Base-by-base conservation (phyloP, 1,140 invertebrate species). In the Glomeris maerens region DNA sequence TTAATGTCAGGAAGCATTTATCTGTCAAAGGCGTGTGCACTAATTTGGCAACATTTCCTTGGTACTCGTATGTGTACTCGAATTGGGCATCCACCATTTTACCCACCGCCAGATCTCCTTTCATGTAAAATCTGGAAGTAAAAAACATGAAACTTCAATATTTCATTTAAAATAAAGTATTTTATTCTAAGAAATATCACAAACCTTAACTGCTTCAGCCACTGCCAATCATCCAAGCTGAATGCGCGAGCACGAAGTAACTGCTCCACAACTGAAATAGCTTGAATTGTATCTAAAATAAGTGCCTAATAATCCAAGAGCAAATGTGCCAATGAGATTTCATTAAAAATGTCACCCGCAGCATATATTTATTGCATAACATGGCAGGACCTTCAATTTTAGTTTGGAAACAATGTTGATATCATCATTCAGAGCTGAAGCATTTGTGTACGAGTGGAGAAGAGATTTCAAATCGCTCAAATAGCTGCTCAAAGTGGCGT, bases 41-140 rank as follows among this genome's bases (percentile, higher is more conserved):
- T 47, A 98, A 72, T 70, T 89, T 90, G 39, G 81, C 78, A 36
- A 80, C 78, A 68, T 90, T 86, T 20, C 94, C 94, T 62, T 98
- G 84, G 67, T 98, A 99, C 67, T 99, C 96, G 68, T 91, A 98
- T 4, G 90, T 86, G 64, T 99, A 98, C 27, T 82, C 73, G 72
- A 98, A 93, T 70, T 90, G 78, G 2, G 92, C 85, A 64, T 90
- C 83, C 2, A 85, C 93, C 80, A 81, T 80, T 54, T 61, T 60
- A 2, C 68, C 57, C 5, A 68, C 62, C 7, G 55, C 56, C 14
- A 52, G 64, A 49, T 71, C 65, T 39, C 64, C 59, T 2, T 59
- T 55, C 79, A 70, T 40, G 58, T 74, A 74, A 60, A 67, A 69
- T 52, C 68, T 72, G 52, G 4, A 64, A 45, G 38, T 47, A 55